Percentiles rank a stretch among this genome's conserved stretches.
Evolutionary conservation across 2,113 vertebrate genomes (phyloP).

Genomic region (Todiramphus saurophagus): DNA sequence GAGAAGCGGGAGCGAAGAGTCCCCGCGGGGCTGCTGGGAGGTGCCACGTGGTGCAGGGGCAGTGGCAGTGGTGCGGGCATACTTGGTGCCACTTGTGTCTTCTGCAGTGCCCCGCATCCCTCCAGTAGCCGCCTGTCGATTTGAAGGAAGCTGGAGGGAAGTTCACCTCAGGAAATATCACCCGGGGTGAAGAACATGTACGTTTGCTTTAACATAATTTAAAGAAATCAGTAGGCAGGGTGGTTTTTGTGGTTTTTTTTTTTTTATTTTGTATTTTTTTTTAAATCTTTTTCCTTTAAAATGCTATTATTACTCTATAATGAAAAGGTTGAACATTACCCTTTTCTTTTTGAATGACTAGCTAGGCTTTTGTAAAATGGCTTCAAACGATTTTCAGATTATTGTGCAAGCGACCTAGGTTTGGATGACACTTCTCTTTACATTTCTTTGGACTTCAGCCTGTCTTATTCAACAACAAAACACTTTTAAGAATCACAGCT

Average conservation of each 20-base stretch:
- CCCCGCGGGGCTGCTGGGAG: background rate
- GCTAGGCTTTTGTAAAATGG: background rate
- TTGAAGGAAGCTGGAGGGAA: background rate
- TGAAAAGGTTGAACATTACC: background rate
- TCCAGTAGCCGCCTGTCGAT: fast-evolving
- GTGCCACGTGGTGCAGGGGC: background rate
- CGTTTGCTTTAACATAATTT: background rate
- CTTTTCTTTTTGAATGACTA: background rate
- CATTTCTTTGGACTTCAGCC: background rate
- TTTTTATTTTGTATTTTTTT: fast-evolving
- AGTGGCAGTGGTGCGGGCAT: background rate
- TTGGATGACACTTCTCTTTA: background rate
- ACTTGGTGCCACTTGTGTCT: background rate
- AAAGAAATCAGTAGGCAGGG: background rate
- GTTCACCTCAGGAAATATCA: background rate
- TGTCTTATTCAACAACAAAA: background rate
- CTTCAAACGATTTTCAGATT: background rate
- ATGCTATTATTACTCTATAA: background rate
- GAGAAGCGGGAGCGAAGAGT: background rate
- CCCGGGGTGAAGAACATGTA: background rate
- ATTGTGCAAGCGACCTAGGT: background rate
- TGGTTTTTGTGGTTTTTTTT: fast-evolving
- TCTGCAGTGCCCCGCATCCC: fast-evolving
- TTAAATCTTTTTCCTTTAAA: background rate
- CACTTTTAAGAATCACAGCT: background rate